These are phyloP conservation scores for Heliornis fulica DNA, from an alignment of 2,113 vertebrate genomes.

Conservation along the genomic window DNA sequence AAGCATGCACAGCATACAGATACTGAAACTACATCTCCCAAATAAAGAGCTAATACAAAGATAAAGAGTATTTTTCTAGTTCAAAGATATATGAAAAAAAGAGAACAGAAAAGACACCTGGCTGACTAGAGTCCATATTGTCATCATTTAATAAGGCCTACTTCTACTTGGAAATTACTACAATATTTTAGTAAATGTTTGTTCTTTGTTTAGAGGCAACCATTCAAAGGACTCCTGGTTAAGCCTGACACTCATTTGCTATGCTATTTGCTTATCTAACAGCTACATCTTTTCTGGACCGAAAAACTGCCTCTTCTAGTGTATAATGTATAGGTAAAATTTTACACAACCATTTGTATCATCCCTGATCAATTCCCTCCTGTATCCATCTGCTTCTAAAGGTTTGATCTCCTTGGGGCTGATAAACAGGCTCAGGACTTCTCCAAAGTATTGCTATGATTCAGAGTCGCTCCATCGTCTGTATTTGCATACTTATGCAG, in stretches of 20 bases:
- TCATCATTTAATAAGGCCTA: background rate
- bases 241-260: background rate
- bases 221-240: background rate
- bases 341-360: background rate
- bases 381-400: background rate
- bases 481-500: background rate
- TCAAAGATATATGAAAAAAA: background rate
- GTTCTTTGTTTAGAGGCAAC: background rate
- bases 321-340: background rate
- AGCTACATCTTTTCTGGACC: background rate
- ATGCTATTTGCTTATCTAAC: background rate
- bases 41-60: background rate
- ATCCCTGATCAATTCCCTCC: background rate
- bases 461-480: background rate
- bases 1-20: rapidly evolving
- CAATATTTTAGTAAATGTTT: background rate
- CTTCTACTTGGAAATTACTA: background rate
- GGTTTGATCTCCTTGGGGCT: background rate
- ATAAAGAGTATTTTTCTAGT: background rate
- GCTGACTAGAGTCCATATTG: background rate
- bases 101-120: background rate
- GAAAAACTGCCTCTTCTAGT: background rate
- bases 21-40: background rate
- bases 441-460: background rate
- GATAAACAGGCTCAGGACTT: background rate